Evolutionary conservation across 2,888 invertebrate species (phyloP).

Genomic region (Leptogaster cylindrica): DNA sequence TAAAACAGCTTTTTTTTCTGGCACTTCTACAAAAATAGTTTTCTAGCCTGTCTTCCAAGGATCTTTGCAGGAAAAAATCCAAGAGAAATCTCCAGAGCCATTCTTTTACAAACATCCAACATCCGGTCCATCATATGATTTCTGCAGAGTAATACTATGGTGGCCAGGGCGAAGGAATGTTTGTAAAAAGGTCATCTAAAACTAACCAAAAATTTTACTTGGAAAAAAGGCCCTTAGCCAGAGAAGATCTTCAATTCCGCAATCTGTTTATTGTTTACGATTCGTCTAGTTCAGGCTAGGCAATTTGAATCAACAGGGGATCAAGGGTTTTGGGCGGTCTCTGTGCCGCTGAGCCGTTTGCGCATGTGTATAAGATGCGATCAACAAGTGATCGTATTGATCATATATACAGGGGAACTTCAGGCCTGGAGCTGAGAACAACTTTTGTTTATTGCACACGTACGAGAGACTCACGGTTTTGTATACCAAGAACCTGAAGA

Average conservation of each 20-base stretch:
- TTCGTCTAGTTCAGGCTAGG: not conserved
- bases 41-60: slow-evolving; percentile 13
- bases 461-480: not conserved
- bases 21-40: slow-evolving; percentile 9
- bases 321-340: too few species aligned
- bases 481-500: not conserved
- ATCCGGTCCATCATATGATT: slow-evolving; percentile 36
- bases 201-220: slow-evolving; percentile 3
- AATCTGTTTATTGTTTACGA: not conserved
- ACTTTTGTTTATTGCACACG: not conserved
- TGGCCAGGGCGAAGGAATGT: not conserved
- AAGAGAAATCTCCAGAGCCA: not conserved
- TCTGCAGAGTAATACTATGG: slow-evolving; percentile 36
- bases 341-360: not conserved
- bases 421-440: not conserved
- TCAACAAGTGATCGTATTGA: slow-evolving; percentile 1
- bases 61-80: slow-evolving; percentile 1
- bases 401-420: slow-evolving; percentile 1
- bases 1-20: slow-evolving; percentile 26
- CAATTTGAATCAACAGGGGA: not conserved
- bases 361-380: too few species aligned
- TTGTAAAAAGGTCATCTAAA: too few species aligned
- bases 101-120: slow-evolving; percentile 14
- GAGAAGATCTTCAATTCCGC: slow-evolving; percentile 9
- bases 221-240: not conserved